These are phyloP conservation scores for Prunella fulvescens DNA, from an alignment of 2,113 vertebrate species.

Conservation along the genomic window DNA sequence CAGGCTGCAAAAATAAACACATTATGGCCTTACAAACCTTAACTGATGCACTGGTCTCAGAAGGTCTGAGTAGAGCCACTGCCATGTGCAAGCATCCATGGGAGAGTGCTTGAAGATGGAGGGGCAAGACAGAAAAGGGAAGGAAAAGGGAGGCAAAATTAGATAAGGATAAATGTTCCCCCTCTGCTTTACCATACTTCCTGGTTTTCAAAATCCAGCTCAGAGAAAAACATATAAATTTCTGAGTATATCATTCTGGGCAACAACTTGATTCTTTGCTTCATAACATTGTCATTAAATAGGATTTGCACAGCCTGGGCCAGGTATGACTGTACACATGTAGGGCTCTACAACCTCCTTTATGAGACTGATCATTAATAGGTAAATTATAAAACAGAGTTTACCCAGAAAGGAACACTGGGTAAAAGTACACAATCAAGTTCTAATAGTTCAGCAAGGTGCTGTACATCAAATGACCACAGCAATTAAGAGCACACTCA, in stretches of 20 bases:
- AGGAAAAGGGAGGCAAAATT: background rate
- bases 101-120: background rate
- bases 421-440: background rate
- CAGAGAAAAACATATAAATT: background rate
- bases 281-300: background rate
- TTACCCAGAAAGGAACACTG: background rate
- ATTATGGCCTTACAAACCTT: background rate
- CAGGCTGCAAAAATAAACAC: background rate
- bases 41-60: background rate
- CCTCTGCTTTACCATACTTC: background rate
- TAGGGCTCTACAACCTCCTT: background rate
- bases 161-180: background rate
- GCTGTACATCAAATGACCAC: background rate
- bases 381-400: background rate
- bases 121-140: background rate
- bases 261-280: background rate
- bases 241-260: background rate
- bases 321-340: background rate
- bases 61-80: background rate
- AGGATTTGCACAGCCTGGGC: background rate
- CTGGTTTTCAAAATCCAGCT: background rate
- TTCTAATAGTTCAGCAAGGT: background rate
- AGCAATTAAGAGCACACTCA: background rate
- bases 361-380: background rate
- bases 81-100: background rate